Percentiles rank a stretch among this genome's conserved stretches.
These are phyloP conservation scores for Genyomyrus donnyi DNA, from an alignment of 2,113 vertebrate genomes.

Conservation along the genomic window DNA sequence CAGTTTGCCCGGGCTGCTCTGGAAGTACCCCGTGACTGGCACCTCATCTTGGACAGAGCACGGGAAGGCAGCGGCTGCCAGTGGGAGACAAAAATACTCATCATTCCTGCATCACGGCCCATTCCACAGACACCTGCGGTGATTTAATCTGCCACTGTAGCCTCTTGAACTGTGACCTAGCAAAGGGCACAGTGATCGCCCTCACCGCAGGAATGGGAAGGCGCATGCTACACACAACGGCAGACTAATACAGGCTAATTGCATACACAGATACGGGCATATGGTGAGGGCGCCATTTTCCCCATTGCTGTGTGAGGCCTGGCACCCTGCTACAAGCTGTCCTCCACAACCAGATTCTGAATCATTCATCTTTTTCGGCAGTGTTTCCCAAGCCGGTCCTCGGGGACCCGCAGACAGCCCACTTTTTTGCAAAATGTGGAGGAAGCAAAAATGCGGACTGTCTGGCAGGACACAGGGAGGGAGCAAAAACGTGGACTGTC, in stretches of 20 bases:
- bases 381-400: background rate
- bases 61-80: conserved; percentile 20
- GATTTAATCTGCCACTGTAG: background rate
- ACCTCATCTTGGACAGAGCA: conserved; percentile 46
- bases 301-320: background rate
- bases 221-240: background rate
- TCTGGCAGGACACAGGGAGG: background rate
- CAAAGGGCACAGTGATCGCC: background rate
- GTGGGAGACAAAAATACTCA: background rate
- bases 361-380: background rate
- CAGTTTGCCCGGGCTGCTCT: conserved; percentile 48
- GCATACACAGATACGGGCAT: background rate
- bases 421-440: background rate
- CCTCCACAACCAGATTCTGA: background rate
- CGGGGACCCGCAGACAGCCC: background rate
- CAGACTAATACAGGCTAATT: background rate
- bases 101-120: background rate
- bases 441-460: background rate
- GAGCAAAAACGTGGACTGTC: no score
- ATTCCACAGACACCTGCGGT: background rate
- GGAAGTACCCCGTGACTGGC: conserved; percentile 73
- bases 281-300: background rate
- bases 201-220: background rate
- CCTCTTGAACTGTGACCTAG: background rate
- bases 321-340: background rate